These are phyloP conservation scores for Agrotis exclamationis DNA, from an alignment of 2,888 invertebrate genomes.

Conservation along the genomic window DNA sequence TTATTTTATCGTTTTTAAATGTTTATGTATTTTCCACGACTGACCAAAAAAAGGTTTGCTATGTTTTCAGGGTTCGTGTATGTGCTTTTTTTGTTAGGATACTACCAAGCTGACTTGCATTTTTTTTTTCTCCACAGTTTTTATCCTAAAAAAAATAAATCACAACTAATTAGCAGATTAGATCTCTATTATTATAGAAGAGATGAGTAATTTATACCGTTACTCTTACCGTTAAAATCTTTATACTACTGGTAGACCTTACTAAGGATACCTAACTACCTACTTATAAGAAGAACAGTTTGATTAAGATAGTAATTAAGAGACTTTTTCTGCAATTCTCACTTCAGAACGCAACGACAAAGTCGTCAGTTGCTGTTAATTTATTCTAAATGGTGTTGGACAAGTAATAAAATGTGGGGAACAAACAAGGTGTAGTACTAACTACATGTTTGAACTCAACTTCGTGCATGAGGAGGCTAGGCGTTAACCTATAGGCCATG, in stretches of 20 bases:
- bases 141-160: too few species aligned
- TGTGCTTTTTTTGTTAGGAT: too few species aligned
- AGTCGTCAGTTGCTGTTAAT: slow-evolving; percentile 34
- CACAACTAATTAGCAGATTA: too few species aligned
- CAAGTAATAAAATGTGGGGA: slow-evolving; percentile 35
- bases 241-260: background rate
- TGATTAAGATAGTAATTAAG: slow-evolving; percentile 15
- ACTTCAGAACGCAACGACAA: slow-evolving; percentile 11
- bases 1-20: too few species aligned
- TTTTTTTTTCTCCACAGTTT: too few species aligned
- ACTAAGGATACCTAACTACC: background rate
- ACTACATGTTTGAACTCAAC: background rate
- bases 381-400: slow-evolving; percentile 39
- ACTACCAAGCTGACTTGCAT: too few species aligned
- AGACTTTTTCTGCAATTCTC: slow-evolving; percentile 10
- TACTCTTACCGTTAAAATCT: background rate
- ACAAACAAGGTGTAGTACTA: slow-evolving; percentile 19
- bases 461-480: too few species aligned
- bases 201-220: background rate
- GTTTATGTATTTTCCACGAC: too few species aligned
- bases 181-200: background rate
- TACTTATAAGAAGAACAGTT: background rate
- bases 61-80: too few species aligned
- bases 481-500: too few species aligned
- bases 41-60: too few species aligned